A percentile compares a stretch with the other conserved stretches of the same genome.
phyloP scores from a whole-genome alignment of 2,113 vertebrate species.

The Anser cygnoides region DNA sequence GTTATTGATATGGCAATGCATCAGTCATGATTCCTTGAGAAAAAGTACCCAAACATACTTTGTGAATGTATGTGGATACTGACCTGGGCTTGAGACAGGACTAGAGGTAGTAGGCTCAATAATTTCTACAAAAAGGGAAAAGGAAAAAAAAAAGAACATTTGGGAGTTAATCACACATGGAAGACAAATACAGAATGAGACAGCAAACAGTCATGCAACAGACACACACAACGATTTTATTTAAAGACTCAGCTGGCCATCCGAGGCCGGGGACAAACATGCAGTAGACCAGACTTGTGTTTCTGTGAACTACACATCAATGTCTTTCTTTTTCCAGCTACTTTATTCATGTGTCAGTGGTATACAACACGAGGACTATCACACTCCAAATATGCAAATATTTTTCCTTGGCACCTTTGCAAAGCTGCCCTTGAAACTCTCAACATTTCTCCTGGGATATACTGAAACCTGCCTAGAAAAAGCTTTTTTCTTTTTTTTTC shows the following conservation, averaged over 20 bases:
- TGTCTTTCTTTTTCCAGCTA: background rate
- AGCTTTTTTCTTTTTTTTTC: background rate
- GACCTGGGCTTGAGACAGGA: constrained; percentile 98
- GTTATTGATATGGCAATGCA: background rate
- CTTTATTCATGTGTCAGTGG: background rate
- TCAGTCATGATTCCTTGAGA: constrained; percentile 16
- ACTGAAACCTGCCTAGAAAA: background rate
- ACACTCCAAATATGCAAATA: accelerated
- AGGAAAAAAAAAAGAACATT: constrained; percentile 85
- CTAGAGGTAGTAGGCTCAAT: constrained; percentile 98
- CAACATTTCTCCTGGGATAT: background rate
- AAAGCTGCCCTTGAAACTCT: background rate
- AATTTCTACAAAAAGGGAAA: constrained; percentile 94
- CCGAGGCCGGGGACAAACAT: background rate
- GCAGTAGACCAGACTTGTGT: background rate
- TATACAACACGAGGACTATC: accelerated
- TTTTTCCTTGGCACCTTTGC: background rate
- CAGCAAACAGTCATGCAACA: constrained; percentile 81
- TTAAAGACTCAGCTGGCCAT: background rate
- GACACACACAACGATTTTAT: constrained; percentile 35
- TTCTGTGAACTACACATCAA: background rate
- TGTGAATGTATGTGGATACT: constrained; percentile 92
- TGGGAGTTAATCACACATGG: constrained; percentile 93
- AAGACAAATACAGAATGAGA: constrained; percentile 83
- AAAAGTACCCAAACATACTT: constrained; percentile 84